Conservation (phyloP, 2,797 vertebrate species). For the Moxostoma hubbsi region DNA sequence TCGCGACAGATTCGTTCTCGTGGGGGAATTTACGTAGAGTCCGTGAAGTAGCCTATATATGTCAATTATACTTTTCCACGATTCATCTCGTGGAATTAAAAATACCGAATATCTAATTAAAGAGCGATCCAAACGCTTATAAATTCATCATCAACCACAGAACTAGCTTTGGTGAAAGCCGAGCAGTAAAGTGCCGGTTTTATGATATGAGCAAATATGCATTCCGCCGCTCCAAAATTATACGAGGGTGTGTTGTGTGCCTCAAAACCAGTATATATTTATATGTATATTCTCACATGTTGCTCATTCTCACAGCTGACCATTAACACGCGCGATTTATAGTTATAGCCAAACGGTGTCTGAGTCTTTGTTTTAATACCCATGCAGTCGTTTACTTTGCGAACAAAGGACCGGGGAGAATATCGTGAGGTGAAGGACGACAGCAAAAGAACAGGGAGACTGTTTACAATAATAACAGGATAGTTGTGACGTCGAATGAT, state of each 20-base stretch:
- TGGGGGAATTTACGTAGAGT: neutral
- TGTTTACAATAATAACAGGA: constrained; percentile 91
- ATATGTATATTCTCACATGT: constrained; percentile 49
- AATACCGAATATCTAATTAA: neutral
- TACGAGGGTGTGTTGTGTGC: constrained; percentile 20
- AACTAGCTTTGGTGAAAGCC: constrained; percentile 37
- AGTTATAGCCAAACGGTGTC: constrained; percentile 52
- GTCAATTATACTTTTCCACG: constrained; percentile 34
- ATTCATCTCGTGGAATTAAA: neutral
- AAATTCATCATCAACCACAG: constrained; percentile 23
- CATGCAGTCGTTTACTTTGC: constrained; percentile 72
- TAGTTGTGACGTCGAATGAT: constrained; percentile 76
- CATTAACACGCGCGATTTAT: constrained; percentile 33
- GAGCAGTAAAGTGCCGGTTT: constrained; percentile 51
- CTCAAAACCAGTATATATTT: constrained; percentile 37
- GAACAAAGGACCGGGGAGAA: constrained; percentile 84
- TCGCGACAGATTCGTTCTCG: neutral
- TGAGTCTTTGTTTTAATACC: constrained; percentile 63
- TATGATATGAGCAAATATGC: constrained; percentile 28
- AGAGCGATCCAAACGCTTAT: constrained; percentile 11
- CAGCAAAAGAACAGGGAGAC: constrained; percentile 80
- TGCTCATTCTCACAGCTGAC: constrained; percentile 43
- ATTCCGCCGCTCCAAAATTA: constrained; percentile 38
- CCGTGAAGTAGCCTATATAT: neutral
- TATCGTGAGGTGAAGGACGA: constrained; percentile 78